These are phyloP conservation scores for Dipodomys ordii DNA, from an alignment of 2,113 vertebrate species.

Conservation along the genomic window DNA sequence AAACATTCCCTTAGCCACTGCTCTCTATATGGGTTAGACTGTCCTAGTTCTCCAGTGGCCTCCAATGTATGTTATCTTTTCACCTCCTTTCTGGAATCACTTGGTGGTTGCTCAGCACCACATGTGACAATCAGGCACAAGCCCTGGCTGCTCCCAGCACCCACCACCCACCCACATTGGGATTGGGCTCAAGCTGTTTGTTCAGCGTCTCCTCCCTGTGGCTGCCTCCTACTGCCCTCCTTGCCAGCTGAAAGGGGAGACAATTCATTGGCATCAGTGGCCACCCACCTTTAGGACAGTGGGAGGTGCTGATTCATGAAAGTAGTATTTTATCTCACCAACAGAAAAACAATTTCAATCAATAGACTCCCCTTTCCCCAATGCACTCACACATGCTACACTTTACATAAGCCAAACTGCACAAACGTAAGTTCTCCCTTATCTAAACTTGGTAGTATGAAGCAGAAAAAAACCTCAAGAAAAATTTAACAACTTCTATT, in stretches of 20 bases:
- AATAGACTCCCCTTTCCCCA: not conserved
- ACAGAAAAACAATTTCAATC: not conserved
- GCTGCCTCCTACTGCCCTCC: conserved; percentile 74
- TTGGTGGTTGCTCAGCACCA: conserved; percentile 47
- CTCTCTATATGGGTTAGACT: conserved; percentile 29
- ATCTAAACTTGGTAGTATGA: not conserved
- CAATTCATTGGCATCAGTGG: conserved; percentile 68
- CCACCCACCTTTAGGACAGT: conserved; percentile 68
- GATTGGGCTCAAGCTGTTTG: conserved; percentile 72
- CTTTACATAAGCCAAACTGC: not conserved
- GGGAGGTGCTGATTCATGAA: conserved; percentile 69
- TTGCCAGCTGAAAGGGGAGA: conserved; percentile 76
- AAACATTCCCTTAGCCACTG: conserved; percentile 66
- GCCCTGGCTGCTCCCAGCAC: conserved; percentile 70
- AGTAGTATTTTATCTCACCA: conserved; percentile 52
- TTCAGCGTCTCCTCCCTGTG: conserved; percentile 70
- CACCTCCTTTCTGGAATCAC: conserved; percentile 67
- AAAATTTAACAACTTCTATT: not conserved
- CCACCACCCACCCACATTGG: conserved; percentile 40
- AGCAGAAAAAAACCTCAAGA: not conserved
- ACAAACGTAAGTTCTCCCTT: not conserved
- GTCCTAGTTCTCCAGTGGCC: conserved; percentile 64
- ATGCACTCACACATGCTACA: not conserved
- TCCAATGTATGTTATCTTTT: conserved; percentile 77
- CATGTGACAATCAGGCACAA: conserved; percentile 71